Evolutionary conservation across 2,797 vertebrate species (phyloP).

Genomic region (Fistularia commersonii): DNA sequence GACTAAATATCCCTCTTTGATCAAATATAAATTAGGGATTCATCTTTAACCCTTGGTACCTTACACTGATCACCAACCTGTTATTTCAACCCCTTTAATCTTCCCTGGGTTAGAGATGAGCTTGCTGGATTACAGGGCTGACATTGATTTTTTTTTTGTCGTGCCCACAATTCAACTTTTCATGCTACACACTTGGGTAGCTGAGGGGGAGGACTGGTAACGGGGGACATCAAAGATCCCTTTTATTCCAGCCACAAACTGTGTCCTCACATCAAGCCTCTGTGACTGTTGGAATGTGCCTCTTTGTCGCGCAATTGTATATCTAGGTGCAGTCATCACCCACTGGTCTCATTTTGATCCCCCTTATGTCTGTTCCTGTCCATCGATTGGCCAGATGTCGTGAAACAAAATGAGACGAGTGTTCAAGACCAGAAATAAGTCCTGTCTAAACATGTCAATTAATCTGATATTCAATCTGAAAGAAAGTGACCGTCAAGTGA

Average conservation of each 20-base stretch:
- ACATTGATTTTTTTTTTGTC: slow-evolving; percentile 88
- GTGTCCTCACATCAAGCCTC: slow-evolving; percentile 46
- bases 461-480: too few relatives aligned
- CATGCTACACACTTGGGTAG: slow-evolving; percentile 39
- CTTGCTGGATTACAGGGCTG: slow-evolving; percentile 70
- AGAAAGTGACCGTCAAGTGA: too few relatives aligned
- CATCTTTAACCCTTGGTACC: too few relatives aligned
- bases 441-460: too few relatives aligned
- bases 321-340: slow-evolving; percentile 36
- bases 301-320: slow-evolving; percentile 40
- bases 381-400: slow-evolving; percentile 20
- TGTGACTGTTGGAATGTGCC: slow-evolving; percentile 36
- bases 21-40: too few relatives aligned
- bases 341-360: slow-evolving; percentile 29
- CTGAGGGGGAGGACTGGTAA: not conserved
- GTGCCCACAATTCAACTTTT: slow-evolving; percentile 79
- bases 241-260: slow-evolving; percentile 64
- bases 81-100: slow-evolving; percentile 3
- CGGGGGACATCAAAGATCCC: slow-evolving; percentile 58
- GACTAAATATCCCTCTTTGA: too few relatives aligned
- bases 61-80: too few relatives aligned
- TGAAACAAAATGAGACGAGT: slow-evolving; percentile 7
- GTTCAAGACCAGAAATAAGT: too few relatives aligned
- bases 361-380: slow-evolving; percentile 15
- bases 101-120: slow-evolving; percentile 13